These are phyloP conservation scores for Oasisia sp. DNA, from an alignment of 2,888 invertebrate genomes.

Conservation along the genomic window DNA sequence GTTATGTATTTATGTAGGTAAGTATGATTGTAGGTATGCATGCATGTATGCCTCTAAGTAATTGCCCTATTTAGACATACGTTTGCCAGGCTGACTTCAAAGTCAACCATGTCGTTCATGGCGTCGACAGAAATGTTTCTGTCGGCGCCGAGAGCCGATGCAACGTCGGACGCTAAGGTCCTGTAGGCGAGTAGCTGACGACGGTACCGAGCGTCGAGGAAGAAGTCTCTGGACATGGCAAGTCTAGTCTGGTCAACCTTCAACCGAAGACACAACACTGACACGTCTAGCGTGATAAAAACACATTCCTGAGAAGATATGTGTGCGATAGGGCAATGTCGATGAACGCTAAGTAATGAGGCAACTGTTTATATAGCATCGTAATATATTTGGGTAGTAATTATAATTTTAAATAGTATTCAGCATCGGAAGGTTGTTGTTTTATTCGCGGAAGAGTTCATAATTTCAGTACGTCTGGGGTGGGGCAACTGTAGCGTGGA, in stretches of 20 bases:
- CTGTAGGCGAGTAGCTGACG: conserved; percentile 79
- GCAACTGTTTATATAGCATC: no score
- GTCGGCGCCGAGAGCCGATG: conserved; percentile 84
- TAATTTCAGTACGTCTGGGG: no score
- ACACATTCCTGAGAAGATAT: no score
- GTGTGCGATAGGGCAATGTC: no score
- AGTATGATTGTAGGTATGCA: conserved; percentile 60
- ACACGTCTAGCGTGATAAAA: conserved; percentile 68
- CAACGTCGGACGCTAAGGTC: conserved; percentile 89
- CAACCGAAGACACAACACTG: conserved; percentile 67
- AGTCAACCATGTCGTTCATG: conserved; percentile 80
- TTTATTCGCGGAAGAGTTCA: no score
- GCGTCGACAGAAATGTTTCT: conserved; percentile 72
- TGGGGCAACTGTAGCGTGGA: no score
- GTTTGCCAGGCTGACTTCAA: conserved; percentile 89
- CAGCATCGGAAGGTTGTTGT: no score
- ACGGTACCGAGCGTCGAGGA: conserved; percentile 51
- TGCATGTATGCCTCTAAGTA: conserved; percentile 72
- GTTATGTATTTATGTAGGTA: no score
- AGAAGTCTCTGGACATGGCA: conserved; percentile 72
- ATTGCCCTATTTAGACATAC: conserved; percentile 71
- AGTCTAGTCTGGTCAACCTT: conserved; percentile 92
- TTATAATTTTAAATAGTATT: no score
- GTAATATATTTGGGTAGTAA: no score
- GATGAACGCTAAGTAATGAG: no score